Percentiles rank a stretch among this genome's conserved stretches.
These are phyloP conservation scores for Anguilla megastoma DNA, from an alignment of 2,797 vertebrate genomes.

Conservation along the genomic window DNA sequence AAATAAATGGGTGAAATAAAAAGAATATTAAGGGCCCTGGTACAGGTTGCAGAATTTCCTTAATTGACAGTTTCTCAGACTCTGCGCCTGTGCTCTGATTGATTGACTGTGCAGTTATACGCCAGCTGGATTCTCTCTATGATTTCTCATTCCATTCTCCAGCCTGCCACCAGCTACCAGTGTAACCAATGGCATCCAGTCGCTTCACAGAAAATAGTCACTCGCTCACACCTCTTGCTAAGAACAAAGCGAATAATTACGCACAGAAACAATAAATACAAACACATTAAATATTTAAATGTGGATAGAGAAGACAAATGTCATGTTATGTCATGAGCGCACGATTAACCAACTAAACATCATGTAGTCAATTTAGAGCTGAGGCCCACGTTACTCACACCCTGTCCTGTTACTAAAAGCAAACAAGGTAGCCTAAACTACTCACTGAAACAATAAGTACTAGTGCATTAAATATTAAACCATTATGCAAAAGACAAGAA, in stretches of 20 bases:
- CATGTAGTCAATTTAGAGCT: neutral
- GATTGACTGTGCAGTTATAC: neutral
- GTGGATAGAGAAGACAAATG: neutral
- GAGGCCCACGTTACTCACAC: neutral
- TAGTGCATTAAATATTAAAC: neutral
- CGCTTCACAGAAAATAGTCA: neutral
- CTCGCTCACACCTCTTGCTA: neutral
- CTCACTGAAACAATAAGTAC: neutral
- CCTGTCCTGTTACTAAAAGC: neutral
- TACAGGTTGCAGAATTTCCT: conserved; percentile 22
- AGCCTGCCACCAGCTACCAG: neutral
- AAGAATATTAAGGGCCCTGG: conserved; percentile 3
- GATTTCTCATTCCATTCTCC: neutral
- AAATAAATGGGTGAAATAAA: conserved; percentile 23
- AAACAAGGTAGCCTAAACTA: neutral
- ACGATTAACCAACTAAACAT: neutral
- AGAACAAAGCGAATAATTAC: neutral
- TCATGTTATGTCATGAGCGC: neutral
- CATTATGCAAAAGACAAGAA: neutral
- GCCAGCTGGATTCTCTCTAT: neutral
- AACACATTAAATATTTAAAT: neutral
- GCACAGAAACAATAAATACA: neutral
- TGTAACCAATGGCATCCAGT: conserved; percentile 5
- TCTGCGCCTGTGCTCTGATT: neutral
- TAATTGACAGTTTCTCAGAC: conserved; percentile 18